A percentile compares a stretch with the other conserved stretches of the same genome.
These are phyloP conservation scores for Carcharodon carcharias DNA, from an alignment of 2,797 vertebrate species.

Conservation along the genomic window DNA sequence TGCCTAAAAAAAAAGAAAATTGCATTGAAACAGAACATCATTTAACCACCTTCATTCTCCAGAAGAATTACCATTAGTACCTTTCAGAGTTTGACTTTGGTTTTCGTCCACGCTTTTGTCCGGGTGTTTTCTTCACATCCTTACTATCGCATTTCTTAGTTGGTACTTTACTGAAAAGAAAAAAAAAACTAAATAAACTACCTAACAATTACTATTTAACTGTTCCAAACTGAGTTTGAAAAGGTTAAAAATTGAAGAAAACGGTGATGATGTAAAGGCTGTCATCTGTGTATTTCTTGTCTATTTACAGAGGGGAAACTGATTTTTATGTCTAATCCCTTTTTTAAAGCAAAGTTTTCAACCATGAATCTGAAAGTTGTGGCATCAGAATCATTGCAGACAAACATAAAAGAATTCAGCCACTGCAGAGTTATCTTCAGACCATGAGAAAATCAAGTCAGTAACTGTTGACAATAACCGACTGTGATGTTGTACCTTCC, in stretches of 20 bases:
- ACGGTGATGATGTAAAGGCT: background rate
- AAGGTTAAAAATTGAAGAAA: background rate
- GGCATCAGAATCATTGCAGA: background rate
- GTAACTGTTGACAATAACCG: background rate
- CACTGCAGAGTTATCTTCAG: background rate
- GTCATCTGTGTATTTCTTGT: background rate
- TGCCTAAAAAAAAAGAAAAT: background rate
- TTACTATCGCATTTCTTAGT: slow-evolving; percentile 58
- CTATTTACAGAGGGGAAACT: background rate
- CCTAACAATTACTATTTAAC: background rate
- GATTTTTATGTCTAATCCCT: background rate
- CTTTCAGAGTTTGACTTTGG: slow-evolving; percentile 80
- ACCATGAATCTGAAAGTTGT: background rate
- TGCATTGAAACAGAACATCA: background rate
- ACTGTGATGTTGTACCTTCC: background rate
- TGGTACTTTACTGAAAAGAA: slow-evolving; percentile 41
- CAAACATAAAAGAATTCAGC: background rate
- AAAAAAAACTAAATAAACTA: background rate
- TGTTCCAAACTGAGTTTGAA: background rate
- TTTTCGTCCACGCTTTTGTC: slow-evolving; percentile 94
- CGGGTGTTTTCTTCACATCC: slow-evolving; percentile 60
- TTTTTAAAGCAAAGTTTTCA: background rate
- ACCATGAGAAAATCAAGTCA: background rate
- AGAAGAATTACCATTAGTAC: slow-evolving; percentile 49
- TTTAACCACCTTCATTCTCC: background rate